phyloP scores from a whole-genome alignment of 1,140 invertebrate genomes.

The Drosophila quadrilineata region DNA sequence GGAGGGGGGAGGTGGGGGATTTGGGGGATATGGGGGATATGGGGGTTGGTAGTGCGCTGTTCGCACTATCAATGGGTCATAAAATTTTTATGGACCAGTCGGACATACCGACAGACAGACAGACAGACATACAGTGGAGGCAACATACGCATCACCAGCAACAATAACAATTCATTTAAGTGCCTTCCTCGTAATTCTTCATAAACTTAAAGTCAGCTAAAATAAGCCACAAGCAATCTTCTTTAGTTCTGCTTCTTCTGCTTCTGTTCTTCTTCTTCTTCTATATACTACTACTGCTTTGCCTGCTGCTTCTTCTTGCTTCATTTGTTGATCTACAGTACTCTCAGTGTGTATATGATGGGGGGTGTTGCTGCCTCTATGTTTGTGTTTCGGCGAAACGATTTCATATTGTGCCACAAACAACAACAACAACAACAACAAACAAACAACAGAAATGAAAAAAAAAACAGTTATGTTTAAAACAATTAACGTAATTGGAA shows the following conservation, averaged over 20 bases:
- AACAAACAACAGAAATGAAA: too few species aligned
- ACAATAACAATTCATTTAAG: conserved; percentile 72
- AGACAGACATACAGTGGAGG: too few species aligned
- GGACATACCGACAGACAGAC: too few species aligned
- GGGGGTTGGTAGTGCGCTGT: conserved; percentile 52
- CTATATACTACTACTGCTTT: too few species aligned
- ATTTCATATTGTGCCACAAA: conserved; percentile 54
- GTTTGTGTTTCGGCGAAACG: conserved; percentile 56
- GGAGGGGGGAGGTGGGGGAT: background rate
- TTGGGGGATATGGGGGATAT: background rate
- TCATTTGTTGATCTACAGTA: too few species aligned
- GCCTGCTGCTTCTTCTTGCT: too few species aligned
- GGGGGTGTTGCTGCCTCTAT: conserved; percentile 15
- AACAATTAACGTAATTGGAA: conserved; percentile 76
- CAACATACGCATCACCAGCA: conserved; percentile 48
- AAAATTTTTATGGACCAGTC: conserved; percentile 77
- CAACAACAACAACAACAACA: conserved; percentile 41
- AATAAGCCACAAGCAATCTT: conserved; percentile 61
- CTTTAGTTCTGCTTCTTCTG: conserved; percentile 27
- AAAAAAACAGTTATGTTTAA: conserved; percentile 71
- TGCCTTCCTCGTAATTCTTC: conserved; percentile 72
- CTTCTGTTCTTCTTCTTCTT: conserved; percentile 22
- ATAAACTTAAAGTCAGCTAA: conserved; percentile 73
- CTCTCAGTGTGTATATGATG: too few species aligned
- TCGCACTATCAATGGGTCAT: conserved; percentile 76